Percentiles rank a stretch among this genome's conserved stretches.
Evolutionary conservation across 2,113 vertebrate species (phyloP).

Genomic region (Callionymus lyra): DNA sequence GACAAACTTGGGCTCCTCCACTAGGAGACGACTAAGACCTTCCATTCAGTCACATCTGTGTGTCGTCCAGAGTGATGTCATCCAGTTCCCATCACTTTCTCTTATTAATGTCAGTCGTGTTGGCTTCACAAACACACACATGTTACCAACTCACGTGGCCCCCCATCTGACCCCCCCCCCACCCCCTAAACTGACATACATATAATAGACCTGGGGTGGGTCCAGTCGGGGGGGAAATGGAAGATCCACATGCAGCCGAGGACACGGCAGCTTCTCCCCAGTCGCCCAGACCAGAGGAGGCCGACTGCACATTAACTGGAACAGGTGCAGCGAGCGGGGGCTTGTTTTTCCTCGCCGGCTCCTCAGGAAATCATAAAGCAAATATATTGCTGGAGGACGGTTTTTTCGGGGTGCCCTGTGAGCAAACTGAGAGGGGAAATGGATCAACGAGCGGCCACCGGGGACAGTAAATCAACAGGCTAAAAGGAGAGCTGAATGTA

Average conservation of each 20-base stretch:
- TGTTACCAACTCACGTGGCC: slow-evolving; percentile 64
- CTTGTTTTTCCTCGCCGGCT: slow-evolving; percentile 70
- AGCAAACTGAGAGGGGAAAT: slow-evolving; percentile 76
- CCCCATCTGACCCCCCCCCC: slow-evolving; percentile 52
- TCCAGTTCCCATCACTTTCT: slow-evolving; percentile 55
- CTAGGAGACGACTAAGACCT: slow-evolving; percentile 26
- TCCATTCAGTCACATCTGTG: slow-evolving; percentile 59
- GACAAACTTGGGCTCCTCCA: slow-evolving; percentile 6
- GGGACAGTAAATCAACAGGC: slow-evolving; percentile 79
- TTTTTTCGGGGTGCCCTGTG: slow-evolving; percentile 78
- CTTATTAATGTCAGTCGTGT: slow-evolving; percentile 68
- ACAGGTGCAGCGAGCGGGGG: slow-evolving; percentile 68
- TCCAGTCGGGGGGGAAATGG: slow-evolving; percentile 44
- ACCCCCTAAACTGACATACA: slow-evolving; percentile 62
- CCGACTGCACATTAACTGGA: slow-evolving; percentile 61
- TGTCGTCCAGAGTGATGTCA: slow-evolving; percentile 57
- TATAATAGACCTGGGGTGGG: slow-evolving; percentile 44
- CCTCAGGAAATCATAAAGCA: slow-evolving; percentile 80
- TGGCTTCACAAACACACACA: slow-evolving; percentile 67
- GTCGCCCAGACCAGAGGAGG: slow-evolving; percentile 48
- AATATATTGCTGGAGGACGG: slow-evolving; percentile 73
- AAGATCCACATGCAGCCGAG: slow-evolving; percentile 62
- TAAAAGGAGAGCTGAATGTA: slow-evolving; percentile 73
- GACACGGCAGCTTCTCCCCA: slow-evolving; percentile 43
- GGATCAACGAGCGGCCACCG: slow-evolving; percentile 65